These are phyloP conservation scores for Melanitta fusca DNA, from an alignment of 2,797 vertebrate species.

Conservation along the genomic window DNA sequence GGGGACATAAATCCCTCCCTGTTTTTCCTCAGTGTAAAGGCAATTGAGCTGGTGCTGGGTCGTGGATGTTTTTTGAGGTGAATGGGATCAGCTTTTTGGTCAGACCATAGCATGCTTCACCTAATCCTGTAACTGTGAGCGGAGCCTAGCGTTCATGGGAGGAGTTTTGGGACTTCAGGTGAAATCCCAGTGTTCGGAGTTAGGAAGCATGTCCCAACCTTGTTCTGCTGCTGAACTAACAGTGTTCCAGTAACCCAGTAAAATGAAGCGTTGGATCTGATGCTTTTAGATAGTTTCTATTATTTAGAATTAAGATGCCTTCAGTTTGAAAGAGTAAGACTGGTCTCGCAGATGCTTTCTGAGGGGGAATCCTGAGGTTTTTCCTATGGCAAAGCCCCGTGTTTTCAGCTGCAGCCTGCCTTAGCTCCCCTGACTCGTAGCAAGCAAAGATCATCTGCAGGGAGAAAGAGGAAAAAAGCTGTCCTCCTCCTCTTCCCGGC, in stretches of 20 bases:
- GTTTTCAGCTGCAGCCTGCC: not conserved
- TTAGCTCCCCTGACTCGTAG: not conserved
- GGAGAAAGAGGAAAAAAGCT: not conserved
- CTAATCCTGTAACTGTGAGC: not conserved
- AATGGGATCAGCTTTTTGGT: not conserved
- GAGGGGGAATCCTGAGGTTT: not conserved
- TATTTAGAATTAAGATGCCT: not conserved
- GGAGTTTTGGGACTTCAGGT: not conserved
- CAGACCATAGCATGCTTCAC: not conserved
- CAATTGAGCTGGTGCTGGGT: not conserved
- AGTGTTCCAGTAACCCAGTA: not conserved
- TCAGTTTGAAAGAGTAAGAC: not conserved
- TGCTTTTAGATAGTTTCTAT: not conserved
- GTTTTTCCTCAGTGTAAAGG: not conserved
- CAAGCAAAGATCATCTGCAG: not conserved
- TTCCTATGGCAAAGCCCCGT: not conserved
- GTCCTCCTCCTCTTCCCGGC: not conserved
- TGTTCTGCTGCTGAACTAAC: not conserved
- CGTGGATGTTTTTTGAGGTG: not conserved
- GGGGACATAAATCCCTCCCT: not conserved
- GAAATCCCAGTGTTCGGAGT: not conserved
- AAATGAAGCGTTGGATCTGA: not conserved
- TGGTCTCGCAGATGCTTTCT: not conserved
- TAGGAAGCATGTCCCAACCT: not conserved
- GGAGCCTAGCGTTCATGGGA: not conserved